Percentiles rank a stretch among this genome's conserved stretches.
phyloP scores from a whole-genome alignment of 2,888 invertebrate species.

The Sepioteuthis lessoniana region DNA sequence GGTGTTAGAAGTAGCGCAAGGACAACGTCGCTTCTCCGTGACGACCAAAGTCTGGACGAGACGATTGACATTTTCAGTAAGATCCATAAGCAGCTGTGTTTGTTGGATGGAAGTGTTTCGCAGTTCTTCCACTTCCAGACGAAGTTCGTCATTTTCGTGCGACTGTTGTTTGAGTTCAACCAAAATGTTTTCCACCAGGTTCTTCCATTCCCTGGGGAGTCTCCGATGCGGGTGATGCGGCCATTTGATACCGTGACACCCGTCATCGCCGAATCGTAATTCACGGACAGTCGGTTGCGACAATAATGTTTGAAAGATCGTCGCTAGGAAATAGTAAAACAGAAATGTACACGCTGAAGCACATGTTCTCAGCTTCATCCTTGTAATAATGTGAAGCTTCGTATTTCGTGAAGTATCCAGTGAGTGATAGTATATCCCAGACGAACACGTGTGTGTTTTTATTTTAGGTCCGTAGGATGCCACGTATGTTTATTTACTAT shows the following conservation, averaged over 20 bases:
- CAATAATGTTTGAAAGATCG: background rate
- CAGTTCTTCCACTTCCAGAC: conserved; percentile 37
- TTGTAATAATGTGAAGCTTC: background rate
- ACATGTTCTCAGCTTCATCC: background rate
- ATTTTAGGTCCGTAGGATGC: background rate
- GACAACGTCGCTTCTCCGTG: background rate
- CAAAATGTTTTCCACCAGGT: conserved; percentile 2
- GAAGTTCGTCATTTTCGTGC: conserved; percentile 41
- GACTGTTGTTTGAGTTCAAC: conserved; percentile 37
- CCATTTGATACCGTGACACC: conserved; percentile 36
- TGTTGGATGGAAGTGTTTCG: background rate
- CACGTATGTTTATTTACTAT: background rate
- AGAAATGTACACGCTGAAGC: background rate
- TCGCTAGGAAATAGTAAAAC: background rate
- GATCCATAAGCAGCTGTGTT: background rate
- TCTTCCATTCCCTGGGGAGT: conserved; percentile 11
- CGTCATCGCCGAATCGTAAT: conserved; percentile 34
- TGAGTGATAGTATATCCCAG: background rate
- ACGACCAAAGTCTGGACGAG: conserved; percentile 37
- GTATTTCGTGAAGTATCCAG: background rate
- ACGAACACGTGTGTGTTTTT: conserved; percentile 23
- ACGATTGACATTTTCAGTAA: background rate
- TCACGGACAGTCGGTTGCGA: conserved; percentile 38
- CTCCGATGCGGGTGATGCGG: conserved; percentile 38
- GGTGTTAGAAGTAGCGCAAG: background rate